Evolutionary conservation across 2,797 vertebrate genomes (phyloP).

Genomic region (Smutsia temminckii): DNA sequence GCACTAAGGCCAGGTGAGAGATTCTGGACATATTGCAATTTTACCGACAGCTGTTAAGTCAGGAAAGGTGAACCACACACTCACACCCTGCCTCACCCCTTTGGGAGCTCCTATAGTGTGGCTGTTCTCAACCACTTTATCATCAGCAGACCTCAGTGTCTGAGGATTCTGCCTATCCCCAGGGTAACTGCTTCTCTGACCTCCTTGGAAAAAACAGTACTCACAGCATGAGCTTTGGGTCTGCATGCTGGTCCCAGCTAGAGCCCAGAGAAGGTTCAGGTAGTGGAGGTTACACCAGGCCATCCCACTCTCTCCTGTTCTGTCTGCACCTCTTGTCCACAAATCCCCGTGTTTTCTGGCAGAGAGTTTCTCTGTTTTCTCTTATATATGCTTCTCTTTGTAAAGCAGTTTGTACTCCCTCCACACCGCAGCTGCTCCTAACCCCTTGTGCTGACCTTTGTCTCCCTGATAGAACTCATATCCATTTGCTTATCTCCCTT

Average conservation of each 20-base stretch:
- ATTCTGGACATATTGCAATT: too few relatives aligned
- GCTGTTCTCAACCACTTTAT: background rate
- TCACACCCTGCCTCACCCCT: too few relatives aligned
- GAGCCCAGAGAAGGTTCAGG: constrained; percentile 56
- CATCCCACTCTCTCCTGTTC: constrained; percentile 1
- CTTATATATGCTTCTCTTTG: constrained; percentile 24
- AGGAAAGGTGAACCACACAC: background rate
- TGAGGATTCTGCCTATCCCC: background rate
- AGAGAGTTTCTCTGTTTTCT: background rate
- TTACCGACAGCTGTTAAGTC: background rate
- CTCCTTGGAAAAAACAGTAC: background rate
- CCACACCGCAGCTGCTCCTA: background rate
- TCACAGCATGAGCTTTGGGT: constrained; percentile 66
- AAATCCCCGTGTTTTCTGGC: background rate
- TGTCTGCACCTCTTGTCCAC: rapidly evolving
- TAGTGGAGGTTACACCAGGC: background rate
- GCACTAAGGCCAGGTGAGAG: too few relatives aligned
- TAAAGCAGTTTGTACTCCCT: background rate
- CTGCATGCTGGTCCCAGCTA: background rate
- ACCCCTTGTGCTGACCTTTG: background rate
- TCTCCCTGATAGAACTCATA: background rate
- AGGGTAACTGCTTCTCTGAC: background rate
- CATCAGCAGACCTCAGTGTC: background rate
- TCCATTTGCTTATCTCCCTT: constrained; percentile 48
- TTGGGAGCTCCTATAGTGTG: background rate